Evolutionary conservation across 2,888 invertebrate species (phyloP).

Genomic region (Acanthosoma haemorrhoidale): DNA sequence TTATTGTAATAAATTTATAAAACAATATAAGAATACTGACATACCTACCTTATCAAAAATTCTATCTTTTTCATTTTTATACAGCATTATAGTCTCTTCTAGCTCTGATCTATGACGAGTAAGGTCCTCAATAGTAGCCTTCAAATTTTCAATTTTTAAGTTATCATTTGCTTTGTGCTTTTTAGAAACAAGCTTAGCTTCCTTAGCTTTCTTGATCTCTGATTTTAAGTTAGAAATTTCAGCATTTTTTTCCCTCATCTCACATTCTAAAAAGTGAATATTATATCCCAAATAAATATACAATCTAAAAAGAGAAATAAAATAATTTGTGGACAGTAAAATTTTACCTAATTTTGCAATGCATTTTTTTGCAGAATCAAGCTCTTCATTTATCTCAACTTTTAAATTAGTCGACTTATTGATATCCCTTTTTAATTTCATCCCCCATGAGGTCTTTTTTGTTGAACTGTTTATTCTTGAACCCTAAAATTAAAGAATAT

Average conservation of each 20-base stretch:
- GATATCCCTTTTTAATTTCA: not conserved
- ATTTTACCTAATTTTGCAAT: not conserved
- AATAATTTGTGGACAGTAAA: not conserved
- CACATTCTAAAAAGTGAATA: not conserved
- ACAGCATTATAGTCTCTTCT: too few species aligned
- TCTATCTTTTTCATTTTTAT: not conserved
- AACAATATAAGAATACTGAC: not conserved
- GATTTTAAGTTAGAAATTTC: not conserved
- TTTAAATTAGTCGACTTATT: not conserved
- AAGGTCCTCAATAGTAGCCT: not conserved
- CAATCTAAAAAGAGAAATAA: not conserved
- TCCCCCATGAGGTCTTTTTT: not conserved
- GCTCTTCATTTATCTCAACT: not conserved
- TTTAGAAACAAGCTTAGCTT: not conserved
- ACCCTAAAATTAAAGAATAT: too few species aligned
- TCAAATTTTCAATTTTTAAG: not conserved
- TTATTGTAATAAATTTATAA: too few species aligned
- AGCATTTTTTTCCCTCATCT: not conserved
- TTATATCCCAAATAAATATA: not conserved
- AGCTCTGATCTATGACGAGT: not conserved
- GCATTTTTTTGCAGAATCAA: not conserved
- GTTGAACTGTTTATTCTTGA: not conserved
- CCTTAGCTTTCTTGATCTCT: not conserved
- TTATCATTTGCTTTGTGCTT: not conserved
- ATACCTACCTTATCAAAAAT: not conserved